phyloP scores from a whole-genome alignment of 2,113 vertebrate genomes.

The Tylochromis polylepis region DNA sequence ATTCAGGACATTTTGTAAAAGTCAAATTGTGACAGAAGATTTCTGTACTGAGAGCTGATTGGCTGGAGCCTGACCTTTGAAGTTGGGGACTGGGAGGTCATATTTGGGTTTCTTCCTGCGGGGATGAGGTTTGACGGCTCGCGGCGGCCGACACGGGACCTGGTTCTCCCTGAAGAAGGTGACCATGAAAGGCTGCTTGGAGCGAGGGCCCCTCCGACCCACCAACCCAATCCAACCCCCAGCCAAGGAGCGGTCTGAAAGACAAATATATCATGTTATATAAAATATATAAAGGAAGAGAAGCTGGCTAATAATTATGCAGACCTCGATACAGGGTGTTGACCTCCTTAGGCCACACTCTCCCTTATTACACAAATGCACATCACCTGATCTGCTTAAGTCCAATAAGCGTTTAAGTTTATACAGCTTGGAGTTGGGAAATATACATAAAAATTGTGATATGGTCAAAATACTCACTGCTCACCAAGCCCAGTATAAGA shows the following conservation, averaged over 20 bases:
- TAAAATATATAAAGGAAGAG: accelerated
- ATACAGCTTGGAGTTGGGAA: background rate
- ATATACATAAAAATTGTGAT: background rate
- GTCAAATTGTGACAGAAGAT: too few relatives aligned
- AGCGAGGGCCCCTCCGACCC: constrained; percentile 81
- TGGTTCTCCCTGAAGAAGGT: constrained; percentile 87
- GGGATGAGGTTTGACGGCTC: constrained; percentile 74
- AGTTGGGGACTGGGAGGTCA: constrained; percentile 80
- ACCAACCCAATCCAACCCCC: constrained; percentile 83
- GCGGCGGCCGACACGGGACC: constrained; percentile 71
- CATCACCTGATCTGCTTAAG: background rate
- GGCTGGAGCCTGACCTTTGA: constrained; percentile 77
- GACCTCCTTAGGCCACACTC: background rate
- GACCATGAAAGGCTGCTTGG: constrained; percentile 95
- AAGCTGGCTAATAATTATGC: accelerated
- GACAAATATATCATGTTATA: accelerated
- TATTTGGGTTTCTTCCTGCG: constrained; percentile 82
- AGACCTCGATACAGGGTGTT: accelerated
- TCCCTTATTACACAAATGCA: background rate
- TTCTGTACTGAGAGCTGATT: background rate
- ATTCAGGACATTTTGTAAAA: too few relatives aligned
- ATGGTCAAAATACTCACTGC: background rate
- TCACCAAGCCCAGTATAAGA: background rate
- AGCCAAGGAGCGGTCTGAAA: constrained; percentile 82
- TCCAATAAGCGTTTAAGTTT: background rate